Evolutionary conservation across 2,797 vertebrate genomes (phyloP).

Genomic region (Rhinophrynus dorsalis): DNA sequence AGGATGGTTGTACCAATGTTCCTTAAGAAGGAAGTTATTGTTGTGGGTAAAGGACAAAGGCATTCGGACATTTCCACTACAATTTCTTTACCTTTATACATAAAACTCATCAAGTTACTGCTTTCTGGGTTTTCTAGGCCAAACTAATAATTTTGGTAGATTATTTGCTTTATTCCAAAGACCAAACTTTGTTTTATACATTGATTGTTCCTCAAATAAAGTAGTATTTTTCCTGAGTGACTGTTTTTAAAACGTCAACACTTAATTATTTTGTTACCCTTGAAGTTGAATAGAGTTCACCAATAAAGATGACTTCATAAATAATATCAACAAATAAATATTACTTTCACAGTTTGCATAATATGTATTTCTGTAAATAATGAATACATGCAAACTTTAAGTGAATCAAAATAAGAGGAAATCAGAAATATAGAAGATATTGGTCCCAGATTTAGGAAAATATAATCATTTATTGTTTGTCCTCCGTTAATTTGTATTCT

Average conservation of each 20-base stretch:
- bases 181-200: conserved; percentile 13
- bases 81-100: too few relatives aligned
- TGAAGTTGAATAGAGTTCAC: conserved; percentile 9
- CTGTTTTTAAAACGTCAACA: conserved; percentile 33
- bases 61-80: too few relatives aligned
- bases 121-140: conserved; percentile 28
- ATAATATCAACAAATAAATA: conserved; percentile 19
- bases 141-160: conserved; percentile 36
- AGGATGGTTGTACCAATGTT: too few relatives aligned
- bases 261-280: conserved; percentile 30
- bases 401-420: neutral
- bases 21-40: too few relatives aligned
- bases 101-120: conserved; percentile 30
- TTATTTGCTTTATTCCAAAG: conserved; percentile 10
- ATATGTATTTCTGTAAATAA: neutral
- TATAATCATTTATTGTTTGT: neutral
- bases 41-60: too few relatives aligned
- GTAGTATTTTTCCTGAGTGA: conserved; percentile 14
- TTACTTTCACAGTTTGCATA: neutral
- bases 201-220: conserved; percentile 26
- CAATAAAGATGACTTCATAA: conserved; percentile 20
- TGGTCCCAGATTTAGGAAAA: too few relatives aligned
- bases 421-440: neutral
- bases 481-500: conserved; percentile 4
- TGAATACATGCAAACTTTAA: neutral